phyloP scores from a whole-genome alignment of 2,797 vertebrate species.

The Danio choprae region DNA sequence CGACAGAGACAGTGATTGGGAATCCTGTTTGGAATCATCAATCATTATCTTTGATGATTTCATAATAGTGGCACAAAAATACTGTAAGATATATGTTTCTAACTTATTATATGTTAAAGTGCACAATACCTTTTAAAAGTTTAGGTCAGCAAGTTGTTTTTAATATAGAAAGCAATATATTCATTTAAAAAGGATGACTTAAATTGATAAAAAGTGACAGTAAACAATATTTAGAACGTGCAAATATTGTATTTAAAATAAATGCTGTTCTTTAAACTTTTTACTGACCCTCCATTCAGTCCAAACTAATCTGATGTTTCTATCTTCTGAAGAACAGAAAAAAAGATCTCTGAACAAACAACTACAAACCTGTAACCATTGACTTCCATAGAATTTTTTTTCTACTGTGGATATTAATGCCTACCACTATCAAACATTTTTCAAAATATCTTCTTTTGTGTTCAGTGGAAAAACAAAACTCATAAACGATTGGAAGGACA shows the following conservation, averaged over 20 bases:
- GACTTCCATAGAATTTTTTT: too few relatives aligned
- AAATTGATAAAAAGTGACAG: background rate
- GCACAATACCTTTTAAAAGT: background rate
- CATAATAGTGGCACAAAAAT: background rate
- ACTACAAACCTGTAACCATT: too few relatives aligned
- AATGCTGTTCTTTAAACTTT: background rate
- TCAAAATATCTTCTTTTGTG: too few relatives aligned
- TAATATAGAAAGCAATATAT: background rate
- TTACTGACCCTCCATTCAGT: too few relatives aligned
- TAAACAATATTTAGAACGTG: background rate
- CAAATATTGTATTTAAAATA: background rate
- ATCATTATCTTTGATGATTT: background rate
- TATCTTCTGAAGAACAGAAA: too few relatives aligned
- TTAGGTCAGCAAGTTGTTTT: background rate
- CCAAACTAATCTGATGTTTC: too few relatives aligned
- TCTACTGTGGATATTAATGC: too few relatives aligned
- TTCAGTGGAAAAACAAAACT: too few relatives aligned
- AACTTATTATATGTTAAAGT: background rate
- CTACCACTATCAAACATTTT: too few relatives aligned
- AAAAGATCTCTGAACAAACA: too few relatives aligned
- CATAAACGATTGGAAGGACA: too few relatives aligned
- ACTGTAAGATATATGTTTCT: background rate
- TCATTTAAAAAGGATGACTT: background rate
- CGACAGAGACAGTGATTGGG: background rate
- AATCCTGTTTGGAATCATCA: background rate